Conservation (phyloP, 2,113 vertebrate species). For the Glaucomys volans region DNA sequence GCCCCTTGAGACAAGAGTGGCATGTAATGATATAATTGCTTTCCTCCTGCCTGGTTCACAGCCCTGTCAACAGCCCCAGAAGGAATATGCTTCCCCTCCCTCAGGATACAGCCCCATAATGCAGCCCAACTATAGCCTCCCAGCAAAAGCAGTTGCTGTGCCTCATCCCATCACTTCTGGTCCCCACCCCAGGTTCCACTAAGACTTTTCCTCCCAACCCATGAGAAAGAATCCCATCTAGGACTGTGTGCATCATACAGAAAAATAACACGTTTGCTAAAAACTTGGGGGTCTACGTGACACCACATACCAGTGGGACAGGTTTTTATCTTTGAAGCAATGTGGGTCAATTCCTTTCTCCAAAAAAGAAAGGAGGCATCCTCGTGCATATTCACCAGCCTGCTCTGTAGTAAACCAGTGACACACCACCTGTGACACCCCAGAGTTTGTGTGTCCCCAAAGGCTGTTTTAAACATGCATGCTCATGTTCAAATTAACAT, state of each 20-base stretch:
- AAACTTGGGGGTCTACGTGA: neutral
- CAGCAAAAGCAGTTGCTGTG: neutral
- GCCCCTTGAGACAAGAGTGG: constrained; percentile 46
- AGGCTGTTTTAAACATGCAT: neutral
- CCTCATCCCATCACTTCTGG: fast-evolving
- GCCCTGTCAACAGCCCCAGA: neutral
- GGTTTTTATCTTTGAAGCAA: neutral
- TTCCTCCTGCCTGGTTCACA: neutral
- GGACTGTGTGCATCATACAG: neutral
- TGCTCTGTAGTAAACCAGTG: neutral
- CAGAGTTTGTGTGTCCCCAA: neutral
- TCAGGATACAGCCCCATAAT: neutral
- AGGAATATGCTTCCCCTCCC: neutral
- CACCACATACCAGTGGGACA: neutral
- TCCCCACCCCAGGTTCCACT: no score
- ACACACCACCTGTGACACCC: neutral
- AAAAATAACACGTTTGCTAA: neutral
- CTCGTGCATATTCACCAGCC: neutral
- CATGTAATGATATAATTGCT: constrained; percentile 15
- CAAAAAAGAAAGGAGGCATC: neutral
- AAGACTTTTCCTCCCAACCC: neutral
- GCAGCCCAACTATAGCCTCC: neutral
- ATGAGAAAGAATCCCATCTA: neutral
- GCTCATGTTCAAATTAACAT: neutral
- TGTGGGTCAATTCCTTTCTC: neutral